phyloP scores from a whole-genome alignment of 1,140 invertebrate genomes.

The Steinernema feltiae region DNA sequence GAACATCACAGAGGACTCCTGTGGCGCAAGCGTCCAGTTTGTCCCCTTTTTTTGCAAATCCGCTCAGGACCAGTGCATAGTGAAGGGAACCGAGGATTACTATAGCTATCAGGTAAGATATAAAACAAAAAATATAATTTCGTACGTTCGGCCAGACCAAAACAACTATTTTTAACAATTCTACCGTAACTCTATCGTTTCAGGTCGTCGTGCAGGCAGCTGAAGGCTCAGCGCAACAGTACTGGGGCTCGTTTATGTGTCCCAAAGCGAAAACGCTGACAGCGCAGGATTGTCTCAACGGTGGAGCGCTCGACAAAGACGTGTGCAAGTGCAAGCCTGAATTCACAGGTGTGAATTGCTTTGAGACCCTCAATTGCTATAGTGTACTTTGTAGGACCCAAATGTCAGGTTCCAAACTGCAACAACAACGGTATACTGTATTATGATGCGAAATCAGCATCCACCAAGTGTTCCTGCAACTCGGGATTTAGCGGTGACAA shows the following conservation, averaged over 20 bases:
- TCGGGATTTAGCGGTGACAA: not conserved
- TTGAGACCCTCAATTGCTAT: not conserved
- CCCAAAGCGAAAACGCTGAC: not conserved
- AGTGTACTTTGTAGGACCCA: not conserved
- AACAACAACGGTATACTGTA: not conserved
- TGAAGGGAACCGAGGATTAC: not conserved
- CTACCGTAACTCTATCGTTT: not conserved
- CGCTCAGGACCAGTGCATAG: not conserved
- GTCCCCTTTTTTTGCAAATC: not conserved
- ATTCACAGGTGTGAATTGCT: not conserved
- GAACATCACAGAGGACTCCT: not conserved
- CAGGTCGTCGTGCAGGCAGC: not conserved
- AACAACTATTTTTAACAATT: not conserved
- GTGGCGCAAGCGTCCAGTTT: not conserved
- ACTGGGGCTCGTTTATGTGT: slow-evolving; percentile 6
- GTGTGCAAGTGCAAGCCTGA: not conserved
- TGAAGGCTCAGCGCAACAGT: not conserved
- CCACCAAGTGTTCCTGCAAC: not conserved
- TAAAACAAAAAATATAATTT: no score
- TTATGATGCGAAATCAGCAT: not conserved
- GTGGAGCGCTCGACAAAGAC: not conserved
- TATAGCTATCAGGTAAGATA: not conserved
- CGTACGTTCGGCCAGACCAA: no score
- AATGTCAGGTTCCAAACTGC: not conserved
- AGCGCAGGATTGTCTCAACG: not conserved